Percentiles rank a stretch among this genome's conserved stretches.
These are phyloP conservation scores for Bactericera cockerelli DNA, from an alignment of 1,140 invertebrate genomes.

Conservation along the genomic window DNA sequence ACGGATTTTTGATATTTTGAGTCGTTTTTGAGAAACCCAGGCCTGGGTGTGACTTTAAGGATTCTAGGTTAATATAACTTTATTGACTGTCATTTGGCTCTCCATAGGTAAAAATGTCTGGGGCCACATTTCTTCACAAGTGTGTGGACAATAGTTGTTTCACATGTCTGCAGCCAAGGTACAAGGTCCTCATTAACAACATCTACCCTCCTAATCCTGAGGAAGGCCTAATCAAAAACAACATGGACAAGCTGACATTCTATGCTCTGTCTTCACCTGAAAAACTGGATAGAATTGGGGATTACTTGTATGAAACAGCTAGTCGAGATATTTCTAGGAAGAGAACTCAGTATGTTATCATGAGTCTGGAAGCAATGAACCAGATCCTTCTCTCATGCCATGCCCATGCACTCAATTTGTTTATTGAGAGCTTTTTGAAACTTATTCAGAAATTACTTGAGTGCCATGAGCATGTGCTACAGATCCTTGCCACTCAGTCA, in stretches of 20 bases:
- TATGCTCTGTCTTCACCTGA: constrained; percentile 94
- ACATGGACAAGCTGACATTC: constrained; percentile 97
- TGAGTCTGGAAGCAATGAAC: constrained; percentile 98
- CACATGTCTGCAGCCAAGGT: not conserved
- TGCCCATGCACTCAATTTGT: constrained; percentile 88
- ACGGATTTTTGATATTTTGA: too few relatives aligned
- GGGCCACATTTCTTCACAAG: not conserved
- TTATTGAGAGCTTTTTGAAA: constrained; percentile 95
- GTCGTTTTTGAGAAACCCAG: too few relatives aligned
- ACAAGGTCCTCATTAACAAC: not conserved
- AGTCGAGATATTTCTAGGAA: constrained; percentile 80
- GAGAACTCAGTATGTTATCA: constrained; percentile 33
- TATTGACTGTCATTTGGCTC: too few relatives aligned
- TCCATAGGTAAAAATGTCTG: too few relatives aligned
- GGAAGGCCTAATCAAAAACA: constrained; percentile 91
- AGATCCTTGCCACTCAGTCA: constrained; percentile 85
- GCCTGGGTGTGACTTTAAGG: too few relatives aligned
- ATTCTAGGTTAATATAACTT: too few relatives aligned
- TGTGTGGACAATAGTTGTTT: constrained; percentile 5
- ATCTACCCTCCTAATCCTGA: constrained; percentile 29
- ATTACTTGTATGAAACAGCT: constrained; percentile 87
- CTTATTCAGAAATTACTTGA: constrained; percentile 97
- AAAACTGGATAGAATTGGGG: constrained; percentile 93
- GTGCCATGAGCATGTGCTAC: constrained; percentile 82
- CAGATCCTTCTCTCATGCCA: constrained; percentile 84